phyloP scores from a whole-genome alignment of 1,140 invertebrate genomes.

The Drosophila carrolli region DNA sequence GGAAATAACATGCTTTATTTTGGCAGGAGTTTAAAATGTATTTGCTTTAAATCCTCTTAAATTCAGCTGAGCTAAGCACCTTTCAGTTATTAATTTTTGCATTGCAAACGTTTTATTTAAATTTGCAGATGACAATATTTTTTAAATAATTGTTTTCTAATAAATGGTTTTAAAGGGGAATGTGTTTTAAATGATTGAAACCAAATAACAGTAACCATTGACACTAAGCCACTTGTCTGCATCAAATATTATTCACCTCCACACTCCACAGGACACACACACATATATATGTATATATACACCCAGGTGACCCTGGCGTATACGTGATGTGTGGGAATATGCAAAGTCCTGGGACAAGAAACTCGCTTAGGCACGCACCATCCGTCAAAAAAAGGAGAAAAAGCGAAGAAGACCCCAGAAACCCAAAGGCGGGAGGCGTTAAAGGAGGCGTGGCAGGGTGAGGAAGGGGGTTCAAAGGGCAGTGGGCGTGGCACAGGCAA shows the following conservation, averaged over 20 bases:
- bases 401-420: constrained; percentile 1
- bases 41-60: background rate
- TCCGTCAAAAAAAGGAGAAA: constrained; percentile 26
- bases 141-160: too few relatives aligned
- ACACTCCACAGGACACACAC: background rate
- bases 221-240: constrained; percentile 16
- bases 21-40: background rate
- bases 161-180: background rate
- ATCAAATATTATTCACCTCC: constrained; percentile 18
- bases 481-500: constrained; percentile 28
- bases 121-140: too few relatives aligned
- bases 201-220: constrained; percentile 10
- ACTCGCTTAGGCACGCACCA: constrained; percentile 53
- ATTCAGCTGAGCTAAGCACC: background rate
- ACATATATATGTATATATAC: background rate
- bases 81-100: too few relatives aligned
- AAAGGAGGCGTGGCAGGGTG: constrained; percentile 3
- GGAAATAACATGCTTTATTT: background rate
- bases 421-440: background rate
- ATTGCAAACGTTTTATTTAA: too few relatives aligned
- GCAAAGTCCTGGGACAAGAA: constrained; percentile 31
- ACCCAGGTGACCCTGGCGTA: constrained; percentile 36
- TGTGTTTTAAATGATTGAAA: background rate
- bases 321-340: constrained; percentile 54
- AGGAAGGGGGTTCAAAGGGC: background rate